Base-by-base conservation (phyloP, 2,888 invertebrate species). In the Tiliacea aurago region DNA sequence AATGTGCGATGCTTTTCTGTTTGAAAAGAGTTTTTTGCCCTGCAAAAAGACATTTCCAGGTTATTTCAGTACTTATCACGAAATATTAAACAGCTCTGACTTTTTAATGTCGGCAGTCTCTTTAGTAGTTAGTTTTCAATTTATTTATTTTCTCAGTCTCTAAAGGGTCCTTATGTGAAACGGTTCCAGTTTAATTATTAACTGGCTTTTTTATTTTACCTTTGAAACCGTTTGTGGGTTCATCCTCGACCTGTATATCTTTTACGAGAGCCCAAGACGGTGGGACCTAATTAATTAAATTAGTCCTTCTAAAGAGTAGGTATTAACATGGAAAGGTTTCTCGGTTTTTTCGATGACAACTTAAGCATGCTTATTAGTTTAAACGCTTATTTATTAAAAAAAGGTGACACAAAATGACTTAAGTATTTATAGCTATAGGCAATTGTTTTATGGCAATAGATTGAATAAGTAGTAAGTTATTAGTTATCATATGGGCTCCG, bases 281-380 rank as follows among this genome's bases (percentile, higher is more conserved):
- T 20, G 41, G 10, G 37, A 56, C 59, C 43, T 82, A 69, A 82
- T 82, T 80, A 69, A 77, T 65, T 67, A 47, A 77, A 82, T 77
- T 62, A 68, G 64, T 28, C n/a, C 20, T 37, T 49, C 20, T 45
- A 56, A 23, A 33, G 11, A 75, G n/a, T 20, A 73, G 11, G n/a
- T n/a, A 45, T 1, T 10, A 5, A 41, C 41, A 41, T 68, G 63
- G n/a, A 47, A 55, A 53, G 15, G 56, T 63, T 62, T 71, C 53
- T 23, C 20, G 20, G 23, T 15, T n/a, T n/a, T 51, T 59, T 51
- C 15, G 20, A 56, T 20, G 15, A 43, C 23, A 41, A 43, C n/a
- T 33, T 59, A 15, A 15, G 20, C 15, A 15, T 20, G 20, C n/a
- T 58, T 33, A 73, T 61, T 61, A 37, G 0, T 10, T 5, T 53